A percentile compares a stretch with the other conserved stretches of the same genome.
These are phyloP conservation scores for Camponotus fellah DNA, from an alignment of 2,888 invertebrate genomes.

Conservation along the genomic window DNA sequence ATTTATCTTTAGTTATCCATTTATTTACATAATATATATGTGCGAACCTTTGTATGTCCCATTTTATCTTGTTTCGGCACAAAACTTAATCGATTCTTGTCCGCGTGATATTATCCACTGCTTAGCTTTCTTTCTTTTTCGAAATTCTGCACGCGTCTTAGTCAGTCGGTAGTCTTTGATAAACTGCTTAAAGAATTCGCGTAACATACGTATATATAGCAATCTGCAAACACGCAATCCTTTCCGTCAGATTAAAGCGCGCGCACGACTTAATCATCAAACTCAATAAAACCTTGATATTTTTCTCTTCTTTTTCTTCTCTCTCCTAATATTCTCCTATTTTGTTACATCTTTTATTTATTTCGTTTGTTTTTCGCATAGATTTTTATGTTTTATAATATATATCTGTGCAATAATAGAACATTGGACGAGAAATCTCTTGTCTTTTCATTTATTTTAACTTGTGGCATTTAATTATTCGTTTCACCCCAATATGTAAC, in stretches of 20 bases:
- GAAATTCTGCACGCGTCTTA: conserved; percentile 54
- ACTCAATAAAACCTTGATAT: not conserved
- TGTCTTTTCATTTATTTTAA: not conserved
- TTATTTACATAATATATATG: not conserved
- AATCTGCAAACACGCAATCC: conserved; percentile 14
- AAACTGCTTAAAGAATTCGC: conserved; percentile 61
- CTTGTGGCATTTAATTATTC: not conserved
- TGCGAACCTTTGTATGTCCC: conserved; percentile 60
- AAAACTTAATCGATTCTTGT: not conserved
- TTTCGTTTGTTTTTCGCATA: not conserved
- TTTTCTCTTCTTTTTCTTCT: not conserved
- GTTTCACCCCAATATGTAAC: no score
- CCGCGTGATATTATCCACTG: not conserved
- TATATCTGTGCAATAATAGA: not conserved
- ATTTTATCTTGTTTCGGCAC: conserved; percentile 42
- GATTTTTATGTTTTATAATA: not conserved
- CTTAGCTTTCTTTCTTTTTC: conserved; percentile 20
- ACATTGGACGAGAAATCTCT: not conserved
- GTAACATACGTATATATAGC: conserved; percentile 11
- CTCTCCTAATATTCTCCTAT: not conserved
- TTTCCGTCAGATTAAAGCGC: conserved; percentile 39
- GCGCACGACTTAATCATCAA: conserved; percentile 17
- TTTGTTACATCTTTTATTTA: conserved; percentile 1
- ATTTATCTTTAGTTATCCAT: not conserved
- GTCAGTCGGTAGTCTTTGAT: conserved; percentile 54